Percentiles rank a stretch among this genome's conserved stretches.
These are phyloP conservation scores for Cantharis nigra DNA, from an alignment of 2,888 invertebrate species.

Conservation along the genomic window DNA sequence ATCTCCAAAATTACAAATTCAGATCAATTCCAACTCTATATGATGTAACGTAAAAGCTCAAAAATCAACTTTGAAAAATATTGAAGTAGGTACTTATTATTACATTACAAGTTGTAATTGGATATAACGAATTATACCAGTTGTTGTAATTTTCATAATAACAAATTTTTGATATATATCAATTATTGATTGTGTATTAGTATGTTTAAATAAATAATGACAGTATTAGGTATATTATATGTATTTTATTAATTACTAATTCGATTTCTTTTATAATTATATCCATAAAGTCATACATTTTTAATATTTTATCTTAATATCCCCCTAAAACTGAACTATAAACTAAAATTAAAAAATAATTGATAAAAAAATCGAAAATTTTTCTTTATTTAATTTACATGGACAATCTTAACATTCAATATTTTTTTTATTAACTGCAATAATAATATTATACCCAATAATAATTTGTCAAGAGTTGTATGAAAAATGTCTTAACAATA, in stretches of 20 bases:
- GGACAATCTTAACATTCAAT: background rate
- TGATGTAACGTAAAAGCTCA: background rate
- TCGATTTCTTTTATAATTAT: background rate
- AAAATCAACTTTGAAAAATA: background rate
- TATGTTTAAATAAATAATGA: too few relatives aligned
- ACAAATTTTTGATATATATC: too few relatives aligned
- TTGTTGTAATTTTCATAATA: too few relatives aligned
- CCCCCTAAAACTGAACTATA: background rate
- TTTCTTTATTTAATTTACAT: too few relatives aligned
- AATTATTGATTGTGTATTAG: too few relatives aligned
- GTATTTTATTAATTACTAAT: background rate
- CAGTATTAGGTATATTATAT: too few relatives aligned
- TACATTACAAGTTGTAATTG: too few relatives aligned
- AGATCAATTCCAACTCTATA: background rate
- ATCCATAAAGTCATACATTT: background rate
- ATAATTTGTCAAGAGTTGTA: background rate
- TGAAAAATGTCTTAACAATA: background rate
- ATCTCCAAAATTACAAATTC: background rate
- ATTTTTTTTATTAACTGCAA: background rate
- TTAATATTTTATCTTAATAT: background rate
- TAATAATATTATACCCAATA: background rate
- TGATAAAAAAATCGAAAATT: too few relatives aligned
- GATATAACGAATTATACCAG: too few relatives aligned
- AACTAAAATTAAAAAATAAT: background rate
- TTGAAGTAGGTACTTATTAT: background rate